Base-by-base conservation (phyloP, 2,113 vertebrate genomes). In the Tachuris rubrigastra region DNA sequence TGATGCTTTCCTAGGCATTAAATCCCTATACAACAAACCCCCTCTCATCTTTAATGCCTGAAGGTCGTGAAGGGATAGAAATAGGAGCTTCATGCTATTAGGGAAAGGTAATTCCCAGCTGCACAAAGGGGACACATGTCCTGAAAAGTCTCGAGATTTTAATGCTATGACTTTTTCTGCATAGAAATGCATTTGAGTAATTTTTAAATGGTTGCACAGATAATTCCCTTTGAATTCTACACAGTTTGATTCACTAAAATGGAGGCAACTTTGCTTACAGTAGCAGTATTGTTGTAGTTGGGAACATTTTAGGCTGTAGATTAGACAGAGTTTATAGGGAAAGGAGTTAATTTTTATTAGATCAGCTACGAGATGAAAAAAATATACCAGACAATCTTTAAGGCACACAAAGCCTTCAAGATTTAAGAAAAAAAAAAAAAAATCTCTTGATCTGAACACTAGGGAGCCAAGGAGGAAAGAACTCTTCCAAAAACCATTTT, bases 1-100 rank as follows among this genome's bases (percentile, higher is more conserved):
- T 21, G 63, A 66, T 83, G 87, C 67, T 95, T 93, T 95, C 94
- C 91, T 91, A 95, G 81, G 68, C 75, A 96, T 76, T 85, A 96
- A 94, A 95, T 8, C 56, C 35, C 80, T 39, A 28, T 79, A 69
- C 37, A 96, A 95, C 73, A 95, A 97, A 94, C 95, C 25, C 55
- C 30, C 59, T 93, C 89, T 94, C 87, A 88, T 93, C 91, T 91
- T 88, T 66, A 91, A 85, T 77, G 94, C 35, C 71, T 88, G 67
- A 59, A 91, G 75, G 63, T 83, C 42, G 7, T 52, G 13, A 87
- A 88, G 72, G 62, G 33, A 69, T 52, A 80, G 87, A 90, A 93
- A 94, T 37, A 55, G 67, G 67, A 95, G 44, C 58, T 76, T 92
- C 77, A 9, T 89, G 85, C 93, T 90, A 90, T 89, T 95, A 94